Percentiles rank a stretch among this genome's conserved stretches.
These are phyloP conservation scores for Napeogenes sylphis DNA, from an alignment of 2,888 invertebrate species.

Conservation along the genomic window DNA sequence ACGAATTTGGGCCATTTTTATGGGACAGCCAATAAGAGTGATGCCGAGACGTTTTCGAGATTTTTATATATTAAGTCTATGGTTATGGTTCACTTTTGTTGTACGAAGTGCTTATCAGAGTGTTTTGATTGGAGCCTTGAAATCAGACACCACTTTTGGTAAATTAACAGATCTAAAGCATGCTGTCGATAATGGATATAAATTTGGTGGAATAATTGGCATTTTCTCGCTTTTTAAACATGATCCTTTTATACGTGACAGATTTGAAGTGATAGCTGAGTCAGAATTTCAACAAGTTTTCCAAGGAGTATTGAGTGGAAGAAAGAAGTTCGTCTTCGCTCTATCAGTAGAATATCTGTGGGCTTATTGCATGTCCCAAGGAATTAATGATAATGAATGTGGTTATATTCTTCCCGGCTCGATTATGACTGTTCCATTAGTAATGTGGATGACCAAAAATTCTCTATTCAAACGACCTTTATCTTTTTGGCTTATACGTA, in stretches of 20 bases:
- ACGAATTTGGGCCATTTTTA: too few relatives aligned
- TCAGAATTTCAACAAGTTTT: slow-evolving; percentile 49
- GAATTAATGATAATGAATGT: slow-evolving; percentile 54
- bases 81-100: slow-evolving; percentile 64
- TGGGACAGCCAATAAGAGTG: too few relatives aligned
- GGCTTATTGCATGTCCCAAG: slow-evolving; percentile 49
- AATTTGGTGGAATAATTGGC: slow-evolving; percentile 53
- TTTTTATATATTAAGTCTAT: too few relatives aligned
- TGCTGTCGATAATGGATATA: slow-evolving; percentile 48
- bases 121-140: slow-evolving; percentile 58
- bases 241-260: slow-evolving; percentile 48
- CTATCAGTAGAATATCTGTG: slow-evolving; percentile 57
- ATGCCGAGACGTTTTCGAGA: too few relatives aligned
- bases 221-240: slow-evolving; percentile 56
- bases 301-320: slow-evolving; percentile 46
- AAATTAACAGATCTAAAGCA: slow-evolving; percentile 53
- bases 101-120: slow-evolving; percentile 61
- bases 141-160: slow-evolving; percentile 51
- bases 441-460: too few relatives aligned
- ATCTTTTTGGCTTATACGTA: too few relatives aligned
- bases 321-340: slow-evolving; percentile 52
- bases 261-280: slow-evolving; percentile 51
- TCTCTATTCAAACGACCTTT: too few relatives aligned
- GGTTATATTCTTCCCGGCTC: slow-evolving; percentile 55
- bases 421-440: too few relatives aligned